Conservation (phyloP, 2,113 vertebrate genomes). For the Crotalus horridus region DNA sequence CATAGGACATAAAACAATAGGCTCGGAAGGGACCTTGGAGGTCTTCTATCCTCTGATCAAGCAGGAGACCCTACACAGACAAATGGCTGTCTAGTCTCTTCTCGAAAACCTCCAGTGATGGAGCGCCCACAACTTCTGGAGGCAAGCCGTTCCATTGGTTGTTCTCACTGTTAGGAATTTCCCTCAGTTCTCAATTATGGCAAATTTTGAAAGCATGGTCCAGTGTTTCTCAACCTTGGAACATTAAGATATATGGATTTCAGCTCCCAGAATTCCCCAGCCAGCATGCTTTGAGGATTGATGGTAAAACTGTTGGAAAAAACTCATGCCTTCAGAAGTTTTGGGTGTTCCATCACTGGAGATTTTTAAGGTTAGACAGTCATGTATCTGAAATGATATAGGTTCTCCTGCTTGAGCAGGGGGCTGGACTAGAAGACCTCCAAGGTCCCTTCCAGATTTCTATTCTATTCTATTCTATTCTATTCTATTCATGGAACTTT, state of each 20-base stretch:
- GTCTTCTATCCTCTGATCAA: not conserved
- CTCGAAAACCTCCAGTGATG: not conserved
- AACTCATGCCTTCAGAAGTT: not conserved
- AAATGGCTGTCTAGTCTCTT: not conserved
- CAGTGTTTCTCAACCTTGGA: not conserved
- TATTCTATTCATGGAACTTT: not conserved
- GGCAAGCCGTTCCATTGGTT: not conserved
- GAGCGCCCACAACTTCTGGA: not conserved
- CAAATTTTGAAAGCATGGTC: not conserved
- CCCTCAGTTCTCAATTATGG: not conserved
- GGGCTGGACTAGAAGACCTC: too few species aligned
- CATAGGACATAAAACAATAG: not conserved
- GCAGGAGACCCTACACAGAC: not conserved
- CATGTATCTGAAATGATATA: too few species aligned
- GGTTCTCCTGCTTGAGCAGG: too few species aligned
- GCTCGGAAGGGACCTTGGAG: not conserved
- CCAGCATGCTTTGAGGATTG: not conserved
- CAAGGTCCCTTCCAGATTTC: too few species aligned
- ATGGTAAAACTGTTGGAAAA: not conserved
- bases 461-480: too few species aligned
- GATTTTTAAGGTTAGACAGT: too few species aligned
- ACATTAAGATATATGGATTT: not conserved
- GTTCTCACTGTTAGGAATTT: not conserved
- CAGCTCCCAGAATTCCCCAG: not conserved
- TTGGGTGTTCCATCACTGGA: too few species aligned